Evolutionary conservation across 1,140 invertebrate species (phyloP).

Genomic region (Rhyzopertha dominica): DNA sequence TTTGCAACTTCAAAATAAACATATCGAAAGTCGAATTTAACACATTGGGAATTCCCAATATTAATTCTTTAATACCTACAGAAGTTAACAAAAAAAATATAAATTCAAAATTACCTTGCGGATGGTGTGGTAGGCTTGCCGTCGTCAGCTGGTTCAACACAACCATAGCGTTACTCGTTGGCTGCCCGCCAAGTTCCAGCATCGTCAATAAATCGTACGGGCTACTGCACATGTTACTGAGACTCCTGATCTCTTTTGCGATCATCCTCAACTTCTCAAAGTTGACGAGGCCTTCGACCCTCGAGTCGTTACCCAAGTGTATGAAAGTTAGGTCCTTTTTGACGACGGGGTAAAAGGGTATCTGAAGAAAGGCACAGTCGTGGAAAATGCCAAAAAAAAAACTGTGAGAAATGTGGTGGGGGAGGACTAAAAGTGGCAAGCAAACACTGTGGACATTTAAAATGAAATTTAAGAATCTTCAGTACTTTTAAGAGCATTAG

Average conservation of each 20-base stretch:
- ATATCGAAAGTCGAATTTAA: too few relatives aligned
- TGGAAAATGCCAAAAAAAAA: not conserved
- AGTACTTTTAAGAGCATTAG: too few relatives aligned
- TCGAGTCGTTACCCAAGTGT: conserved; percentile 93
- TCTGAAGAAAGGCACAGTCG: conserved; percentile 52
- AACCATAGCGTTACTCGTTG: conserved; percentile 81
- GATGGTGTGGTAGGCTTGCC: conserved; percentile 47
- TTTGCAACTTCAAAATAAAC: too few relatives aligned
- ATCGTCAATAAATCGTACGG: conserved; percentile 82
- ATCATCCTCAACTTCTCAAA: conserved; percentile 99
- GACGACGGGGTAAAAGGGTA: conserved; percentile 94
- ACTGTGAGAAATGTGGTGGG: conserved; percentile 5
- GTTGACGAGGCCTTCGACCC: conserved; percentile 89
- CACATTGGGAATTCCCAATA: too few relatives aligned
- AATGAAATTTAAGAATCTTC: too few relatives aligned
- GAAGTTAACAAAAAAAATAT: too few relatives aligned
- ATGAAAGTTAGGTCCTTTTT: conserved; percentile 99
- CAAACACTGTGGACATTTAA: not conserved
- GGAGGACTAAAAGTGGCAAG: conserved; percentile 1
- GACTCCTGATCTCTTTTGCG: conserved; percentile 89
- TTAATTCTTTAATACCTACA: too few relatives aligned
- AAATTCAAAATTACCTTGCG: conserved; percentile 41
- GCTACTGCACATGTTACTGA: conserved; percentile 96
- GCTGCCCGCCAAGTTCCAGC: conserved; percentile 79
- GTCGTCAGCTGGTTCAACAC: conserved; percentile 82